A percentile compares a stretch with the other conserved stretches of the same genome.
phyloP scores from a whole-genome alignment of 1,140 invertebrate genomes.

The Meteorus sp. region DNA sequence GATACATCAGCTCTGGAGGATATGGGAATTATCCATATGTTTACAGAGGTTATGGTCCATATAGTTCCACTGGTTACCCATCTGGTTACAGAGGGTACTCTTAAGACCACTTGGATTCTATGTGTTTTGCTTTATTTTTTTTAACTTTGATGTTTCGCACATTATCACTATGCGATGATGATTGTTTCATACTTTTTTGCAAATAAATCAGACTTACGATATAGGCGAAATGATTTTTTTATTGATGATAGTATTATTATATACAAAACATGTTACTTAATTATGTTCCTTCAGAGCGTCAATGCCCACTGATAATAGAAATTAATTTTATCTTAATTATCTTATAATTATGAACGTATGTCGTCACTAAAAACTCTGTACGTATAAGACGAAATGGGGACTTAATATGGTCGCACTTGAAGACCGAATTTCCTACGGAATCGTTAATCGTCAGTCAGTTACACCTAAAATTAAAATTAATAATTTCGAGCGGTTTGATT shows the following conservation, averaged over 20 bases:
- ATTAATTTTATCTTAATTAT: too few relatives aligned
- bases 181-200: background rate
- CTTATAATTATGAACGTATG: too few relatives aligned
- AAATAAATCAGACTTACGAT: background rate
- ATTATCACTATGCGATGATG: slow-evolving; percentile 16
- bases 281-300: too few relatives aligned
- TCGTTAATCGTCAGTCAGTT: slow-evolving; percentile 12
- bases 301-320: too few relatives aligned
- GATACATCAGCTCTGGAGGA: too few relatives aligned
- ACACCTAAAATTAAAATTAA: slow-evolving; percentile 2
- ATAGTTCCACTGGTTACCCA: background rate
- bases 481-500: background rate
- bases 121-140: slow-evolving; percentile 10
- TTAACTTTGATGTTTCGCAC: too few relatives aligned
- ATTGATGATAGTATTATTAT: background rate
- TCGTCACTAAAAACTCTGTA: slow-evolving; percentile 16
- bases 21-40: slow-evolving; percentile 32
- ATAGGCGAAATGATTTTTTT: background rate
- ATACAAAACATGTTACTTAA: background rate
- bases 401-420: background rate
- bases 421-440: background rate
- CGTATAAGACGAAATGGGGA: too few relatives aligned
- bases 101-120: background rate
- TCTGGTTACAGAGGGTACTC: slow-evolving; percentile 17
- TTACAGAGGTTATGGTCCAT: slow-evolving; percentile 40